Conservation (phyloP, 2,113 vertebrate species). For the Phyllostomus discolor region DNA sequence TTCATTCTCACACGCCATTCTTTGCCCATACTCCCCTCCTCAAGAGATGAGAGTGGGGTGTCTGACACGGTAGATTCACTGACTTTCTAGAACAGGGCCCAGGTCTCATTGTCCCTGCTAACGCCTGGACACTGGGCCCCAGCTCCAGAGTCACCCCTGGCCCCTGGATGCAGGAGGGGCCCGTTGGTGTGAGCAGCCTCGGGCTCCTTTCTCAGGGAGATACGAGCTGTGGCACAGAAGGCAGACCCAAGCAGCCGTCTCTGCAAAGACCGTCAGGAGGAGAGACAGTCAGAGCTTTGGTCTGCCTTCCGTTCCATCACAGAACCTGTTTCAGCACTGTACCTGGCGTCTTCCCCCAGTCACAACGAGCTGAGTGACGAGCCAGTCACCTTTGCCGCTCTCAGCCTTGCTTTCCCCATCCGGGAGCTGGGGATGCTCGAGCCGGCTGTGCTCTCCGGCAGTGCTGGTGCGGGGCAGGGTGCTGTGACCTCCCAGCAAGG, state of each 20-base stretch:
- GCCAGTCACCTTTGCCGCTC: neutral
- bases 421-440: no score
- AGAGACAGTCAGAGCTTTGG: no score
- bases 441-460: no score
- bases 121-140: neutral
- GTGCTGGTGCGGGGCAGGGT: no score
- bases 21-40: neutral
- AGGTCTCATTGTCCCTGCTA: neutral
- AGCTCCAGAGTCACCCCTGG: neutral
- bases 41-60: neutral
- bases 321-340: neutral
- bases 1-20: no score
- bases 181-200: neutral
- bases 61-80: neutral
- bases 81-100: neutral
- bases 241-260: neutral
- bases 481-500: no score
- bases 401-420: neutral
- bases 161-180: neutral
- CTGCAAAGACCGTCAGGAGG: neutral
- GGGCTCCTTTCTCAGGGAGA: neutral
- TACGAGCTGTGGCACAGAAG: neutral
- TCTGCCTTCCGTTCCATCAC: neutral
- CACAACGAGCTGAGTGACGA: neutral
- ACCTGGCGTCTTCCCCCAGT: no score